These are phyloP conservation scores for Thymelicus lineola DNA, from an alignment of 2,888 invertebrate genomes.

Conservation along the genomic window DNA sequence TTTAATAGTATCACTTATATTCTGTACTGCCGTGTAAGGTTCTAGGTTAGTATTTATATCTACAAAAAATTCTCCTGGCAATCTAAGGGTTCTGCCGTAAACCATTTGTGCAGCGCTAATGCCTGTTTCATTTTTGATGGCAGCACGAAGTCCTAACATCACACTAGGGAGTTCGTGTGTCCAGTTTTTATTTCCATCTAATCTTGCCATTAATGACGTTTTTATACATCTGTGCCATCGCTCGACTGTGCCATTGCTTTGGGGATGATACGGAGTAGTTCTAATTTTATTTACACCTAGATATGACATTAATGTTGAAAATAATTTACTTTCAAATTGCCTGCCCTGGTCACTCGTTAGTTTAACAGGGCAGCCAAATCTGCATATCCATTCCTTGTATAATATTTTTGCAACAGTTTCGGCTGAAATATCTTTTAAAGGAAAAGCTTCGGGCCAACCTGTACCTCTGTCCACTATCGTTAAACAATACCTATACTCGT, in stretches of 20 bases:
- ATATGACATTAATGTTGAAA: conserved; percentile 13
- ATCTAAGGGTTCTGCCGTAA: neutral
- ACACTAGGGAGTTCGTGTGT: conserved; percentile 27
- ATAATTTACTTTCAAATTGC: conserved; percentile 19
- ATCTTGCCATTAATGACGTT: conserved; percentile 6
- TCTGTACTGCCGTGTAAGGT: conserved; percentile 7
- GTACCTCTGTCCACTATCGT: conserved; percentile 41
- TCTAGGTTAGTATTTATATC: conserved; percentile 1
- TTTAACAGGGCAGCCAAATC: conserved; percentile 29
- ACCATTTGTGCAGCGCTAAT: conserved; percentile 23
- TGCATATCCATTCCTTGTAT: conserved; percentile 35
- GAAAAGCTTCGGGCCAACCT: conserved; percentile 44
- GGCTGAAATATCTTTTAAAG: conserved; percentile 42
- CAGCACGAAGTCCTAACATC: conserved; percentile 34
- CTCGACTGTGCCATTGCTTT: conserved; percentile 10
- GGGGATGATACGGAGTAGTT: conserved; percentile 26
- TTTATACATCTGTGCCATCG: conserved; percentile 10
- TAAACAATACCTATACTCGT: conserved; percentile 43
- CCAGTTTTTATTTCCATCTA: conserved; percentile 14
- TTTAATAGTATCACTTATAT: conserved; percentile 27
- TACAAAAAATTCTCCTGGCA: conserved; percentile 17
- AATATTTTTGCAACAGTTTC: conserved; percentile 46
- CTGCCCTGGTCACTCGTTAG: conserved; percentile 31
- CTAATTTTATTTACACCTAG: conserved; percentile 17
- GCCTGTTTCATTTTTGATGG: conserved; percentile 23